These are phyloP conservation scores for Oscarella lobularis DNA, from an alignment of 37 sponge, comb jelly and placozoan genomes.

Conservation along the genomic window DNA sequence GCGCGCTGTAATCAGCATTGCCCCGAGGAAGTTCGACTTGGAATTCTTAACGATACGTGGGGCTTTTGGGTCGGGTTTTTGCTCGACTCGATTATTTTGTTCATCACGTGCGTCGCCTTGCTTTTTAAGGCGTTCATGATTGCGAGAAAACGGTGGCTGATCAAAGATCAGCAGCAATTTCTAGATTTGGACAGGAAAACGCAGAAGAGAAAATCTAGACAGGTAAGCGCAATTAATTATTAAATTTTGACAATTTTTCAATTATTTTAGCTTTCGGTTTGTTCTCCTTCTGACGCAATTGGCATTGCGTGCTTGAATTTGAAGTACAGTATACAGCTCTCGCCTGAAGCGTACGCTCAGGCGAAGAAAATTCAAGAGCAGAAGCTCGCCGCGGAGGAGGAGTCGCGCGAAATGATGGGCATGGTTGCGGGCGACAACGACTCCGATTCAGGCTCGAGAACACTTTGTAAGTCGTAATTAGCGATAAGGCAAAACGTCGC, in stretches of 20 bases:
- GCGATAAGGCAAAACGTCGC: too few species aligned
- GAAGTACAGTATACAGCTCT: not conserved
- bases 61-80: not conserved
- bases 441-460: too few species aligned
- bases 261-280: too few species aligned
- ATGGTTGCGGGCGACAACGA: too few species aligned
- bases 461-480: too few species aligned
- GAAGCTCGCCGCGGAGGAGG: not conserved
- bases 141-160: not conserved
- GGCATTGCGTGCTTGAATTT: not conserved
- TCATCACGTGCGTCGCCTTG: not conserved
- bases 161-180: not conserved
- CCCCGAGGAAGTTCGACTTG: not conserved
- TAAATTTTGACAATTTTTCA: too few species aligned
- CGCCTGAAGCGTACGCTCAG: not conserved
- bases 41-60: not conserved
- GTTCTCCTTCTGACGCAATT: too few species aligned
- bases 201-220: too few species aligned
- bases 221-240: too few species aligned
- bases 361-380: not conserved
- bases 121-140: not conserved
- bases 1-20: not conserved
- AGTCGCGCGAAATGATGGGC: too few species aligned
- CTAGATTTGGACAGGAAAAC: too few species aligned
- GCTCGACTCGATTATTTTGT: not conserved